Evolutionary conservation across 2,797 vertebrate genomes (phyloP).

Genomic region (Diplodus sargus): DNA sequence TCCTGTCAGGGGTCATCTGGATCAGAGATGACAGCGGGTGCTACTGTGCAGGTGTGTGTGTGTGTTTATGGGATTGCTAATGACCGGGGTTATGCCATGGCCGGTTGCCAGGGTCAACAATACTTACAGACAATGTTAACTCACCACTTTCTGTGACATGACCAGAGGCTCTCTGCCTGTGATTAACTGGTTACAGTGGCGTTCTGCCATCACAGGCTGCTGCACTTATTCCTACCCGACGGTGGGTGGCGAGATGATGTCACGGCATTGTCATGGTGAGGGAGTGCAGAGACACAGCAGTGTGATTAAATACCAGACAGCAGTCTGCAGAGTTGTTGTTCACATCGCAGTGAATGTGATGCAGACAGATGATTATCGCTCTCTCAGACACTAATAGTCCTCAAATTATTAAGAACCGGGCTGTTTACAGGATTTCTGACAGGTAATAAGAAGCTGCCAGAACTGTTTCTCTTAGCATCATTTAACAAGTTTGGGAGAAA

Average conservation of each 20-base stretch:
- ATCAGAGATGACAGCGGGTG: slow-evolving; percentile 70
- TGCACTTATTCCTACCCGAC: slow-evolving; percentile 38
- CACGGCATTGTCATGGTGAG: slow-evolving; percentile 58
- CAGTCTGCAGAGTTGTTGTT: slow-evolving; percentile 59
- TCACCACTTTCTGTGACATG: slow-evolving; percentile 57
- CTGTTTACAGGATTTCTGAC: slow-evolving; percentile 59
- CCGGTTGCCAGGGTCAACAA: slow-evolving; percentile 65
- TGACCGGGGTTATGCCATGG: slow-evolving; percentile 54
- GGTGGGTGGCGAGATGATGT: slow-evolving; percentile 62
- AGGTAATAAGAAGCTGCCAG: slow-evolving; percentile 35
- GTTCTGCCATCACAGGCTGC: slow-evolving; percentile 38
- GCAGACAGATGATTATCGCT: slow-evolving; percentile 59
- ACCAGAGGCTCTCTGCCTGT: slow-evolving; percentile 45
- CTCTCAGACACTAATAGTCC: slow-evolving; percentile 53
- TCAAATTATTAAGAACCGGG: slow-evolving; percentile 53
- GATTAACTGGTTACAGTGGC: slow-evolving; percentile 59
- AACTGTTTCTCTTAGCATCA: slow-evolving; percentile 30
- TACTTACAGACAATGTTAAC: slow-evolving; percentile 54
- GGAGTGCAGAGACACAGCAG: slow-evolving; percentile 60
- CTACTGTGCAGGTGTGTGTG: slow-evolving; percentile 19
- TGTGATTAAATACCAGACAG: slow-evolving; percentile 61
- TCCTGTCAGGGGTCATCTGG: slow-evolving; percentile 63
- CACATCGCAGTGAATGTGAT: slow-evolving; percentile 61
- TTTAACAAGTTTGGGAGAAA: slow-evolving; percentile 7
- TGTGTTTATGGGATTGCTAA: slow-evolving; percentile 60